Base-by-base conservation (phyloP, 2,113 vertebrate genomes). In the Glareola pratincola region DNA sequence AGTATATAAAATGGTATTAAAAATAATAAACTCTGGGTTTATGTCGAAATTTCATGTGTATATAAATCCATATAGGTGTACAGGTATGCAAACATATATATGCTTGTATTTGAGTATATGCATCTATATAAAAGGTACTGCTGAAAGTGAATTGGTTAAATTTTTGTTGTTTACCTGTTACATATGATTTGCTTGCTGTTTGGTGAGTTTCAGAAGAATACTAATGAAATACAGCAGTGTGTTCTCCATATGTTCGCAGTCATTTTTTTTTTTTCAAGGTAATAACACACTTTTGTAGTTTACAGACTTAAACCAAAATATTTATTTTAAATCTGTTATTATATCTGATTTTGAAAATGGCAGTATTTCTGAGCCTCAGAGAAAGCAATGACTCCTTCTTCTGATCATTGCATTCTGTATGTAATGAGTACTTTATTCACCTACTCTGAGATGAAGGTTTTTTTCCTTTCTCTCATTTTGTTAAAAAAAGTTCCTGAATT, bases 31-130 rank as follows among this genome's bases (percentile, higher is more conserved):
- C 5, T 43, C 20, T 59, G 15, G 2, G 12, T 83, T 84, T 72
- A 29, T 26, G 3, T 5, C 47, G 53, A 64, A 59, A 36, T 78
- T 14, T 57, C 6, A 1, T 64, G 23, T 81, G 6, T 54, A 2
- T 30, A 17, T n/a, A 78, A 88, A 51, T 62, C 6, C 8, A 37
- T 48, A 7, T 5, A 34, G 17, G 16, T 13, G 7, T n/a, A 34
- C 56, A 86, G 30, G 10, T 43, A 23, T 27, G 23, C 11, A 62
- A 5, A 45, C 12, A 4, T 29, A 12, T 12, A 4, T 2, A 3
- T 77, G 18, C 6, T 53, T 78, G 2, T 56, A 2, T 26, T 6
- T 3, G 2, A 54, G 2, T 13, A 6, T 48, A 26, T n/a, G 4
- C 34, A 36, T 30, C 20, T 45, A 6, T 77, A 32, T 15, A 43